Evolutionary conservation across 2,888 invertebrate genomes (phyloP), one percentile per base, ranked within the genome.

Genomic region (Apoda limacodes): DNA sequence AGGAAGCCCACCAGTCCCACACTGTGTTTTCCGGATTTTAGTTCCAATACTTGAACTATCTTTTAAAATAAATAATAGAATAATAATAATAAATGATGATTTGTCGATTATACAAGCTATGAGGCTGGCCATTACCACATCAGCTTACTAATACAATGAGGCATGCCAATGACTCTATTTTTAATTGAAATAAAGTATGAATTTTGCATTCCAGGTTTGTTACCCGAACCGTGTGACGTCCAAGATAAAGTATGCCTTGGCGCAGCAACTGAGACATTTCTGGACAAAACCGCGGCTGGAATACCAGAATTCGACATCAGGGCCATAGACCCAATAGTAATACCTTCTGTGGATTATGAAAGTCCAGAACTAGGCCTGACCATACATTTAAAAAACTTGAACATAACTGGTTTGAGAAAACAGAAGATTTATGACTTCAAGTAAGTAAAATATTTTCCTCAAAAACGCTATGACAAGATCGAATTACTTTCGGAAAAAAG

Each of bases 181-280:
- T n/a, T n/a, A n/a, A n/a, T n/a, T n/a, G n/a, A n/a, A n/a, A n/a
- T n/a, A n/a, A n/a, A n/a, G n/a, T 17, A 17, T 17, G 5, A 7
- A 17, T 17, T 6, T 7, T 17, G 17, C 5, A 17, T 17, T 17
- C 17, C 17, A 17, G 17, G 5, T 17, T 5, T 6, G 5, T 7
- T 17, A 5, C 17, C 7, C 5, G 7, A 17, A 7, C 5, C 17
- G 17, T 17, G 17, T 7, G 17, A 5, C 5, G 5, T 6, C 12
- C 38, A 46, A 11, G 76, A 76, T 29, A 58, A 67, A 13, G 55
- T 50, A 20, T 75, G 76, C 21, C 40, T 75, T 7, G 61, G 60
- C n/a, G 48, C 50, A 30, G 52, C 66, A 3, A 71, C 71, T 1
- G 52, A 66, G 25, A 43, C 43, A 2, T 75, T 75, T 28, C 25